These are phyloP conservation scores for Hartigia nigra DNA, from an alignment of 2,888 invertebrate genomes.

Conservation along the genomic window DNA sequence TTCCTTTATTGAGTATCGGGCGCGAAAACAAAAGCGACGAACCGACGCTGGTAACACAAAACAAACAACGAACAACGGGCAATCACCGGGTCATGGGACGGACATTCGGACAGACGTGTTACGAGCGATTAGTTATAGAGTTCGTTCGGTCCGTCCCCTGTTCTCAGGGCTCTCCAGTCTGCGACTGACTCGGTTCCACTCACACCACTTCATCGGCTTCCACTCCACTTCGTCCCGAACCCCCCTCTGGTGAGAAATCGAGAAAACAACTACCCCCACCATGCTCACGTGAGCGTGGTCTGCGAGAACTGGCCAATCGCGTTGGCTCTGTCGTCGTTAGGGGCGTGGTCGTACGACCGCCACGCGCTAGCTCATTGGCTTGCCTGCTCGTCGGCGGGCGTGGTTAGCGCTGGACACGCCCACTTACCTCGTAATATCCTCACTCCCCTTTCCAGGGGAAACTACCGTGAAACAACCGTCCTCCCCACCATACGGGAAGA, in stretches of 20 bases:
- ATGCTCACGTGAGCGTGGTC: constrained; percentile 62
- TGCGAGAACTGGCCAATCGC: constrained; percentile 61
- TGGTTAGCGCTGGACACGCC: constrained; percentile 22
- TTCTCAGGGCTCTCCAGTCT: constrained; percentile 64
- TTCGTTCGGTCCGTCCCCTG: constrained; percentile 60
- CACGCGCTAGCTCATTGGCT: constrained; percentile 59
- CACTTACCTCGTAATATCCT: constrained; percentile 11
- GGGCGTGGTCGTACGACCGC: constrained; percentile 29
- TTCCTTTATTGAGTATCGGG: background rate
- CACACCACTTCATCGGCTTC: constrained; percentile 63
- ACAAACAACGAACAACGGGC: constrained; percentile 4
- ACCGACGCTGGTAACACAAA: constrained; percentile 4
- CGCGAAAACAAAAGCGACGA: background rate
- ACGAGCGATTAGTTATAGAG: constrained; percentile 49
- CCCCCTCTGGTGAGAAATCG: constrained; percentile 67
- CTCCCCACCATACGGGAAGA: constrained; percentile 47
- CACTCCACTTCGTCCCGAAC: constrained; percentile 64
- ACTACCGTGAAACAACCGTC: constrained; percentile 49
- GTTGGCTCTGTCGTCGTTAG: constrained; percentile 22
- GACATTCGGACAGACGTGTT: constrained; percentile 36
- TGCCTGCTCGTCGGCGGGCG: constrained; percentile 55
- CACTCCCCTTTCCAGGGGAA: constrained; percentile 40
- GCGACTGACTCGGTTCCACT: constrained; percentile 64
- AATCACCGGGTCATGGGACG: constrained; percentile 24
- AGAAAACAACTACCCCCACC: constrained; percentile 68